Conservation (phyloP, 2,888 invertebrate genomes). For the Eledone cirrhosa region DNA sequence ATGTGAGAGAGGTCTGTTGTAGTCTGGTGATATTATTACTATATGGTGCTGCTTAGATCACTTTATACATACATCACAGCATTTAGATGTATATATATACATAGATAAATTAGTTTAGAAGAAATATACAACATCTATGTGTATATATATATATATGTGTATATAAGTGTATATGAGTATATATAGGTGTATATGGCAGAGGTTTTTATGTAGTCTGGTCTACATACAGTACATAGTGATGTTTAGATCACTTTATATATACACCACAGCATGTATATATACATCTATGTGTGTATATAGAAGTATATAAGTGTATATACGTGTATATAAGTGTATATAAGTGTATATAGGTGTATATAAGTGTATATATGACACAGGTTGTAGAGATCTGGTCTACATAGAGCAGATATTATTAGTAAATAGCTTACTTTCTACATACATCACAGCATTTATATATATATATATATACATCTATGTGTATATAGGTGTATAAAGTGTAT, state of each 20-base stretch:
- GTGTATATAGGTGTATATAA: background rate
- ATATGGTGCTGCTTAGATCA: background rate
- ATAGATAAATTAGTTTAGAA: background rate
- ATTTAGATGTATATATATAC: background rate
- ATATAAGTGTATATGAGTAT: background rate
- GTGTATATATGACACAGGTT: background rate
- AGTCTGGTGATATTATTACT: no score
- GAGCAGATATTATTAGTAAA: no score
- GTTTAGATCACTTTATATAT: background rate
- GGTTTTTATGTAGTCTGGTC: background rate
- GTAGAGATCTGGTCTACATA: no score
- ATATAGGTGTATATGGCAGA: background rate
- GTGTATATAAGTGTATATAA: background rate
- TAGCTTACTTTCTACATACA: no score
- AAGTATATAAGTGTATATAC: background rate
- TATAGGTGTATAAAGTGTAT: no score
- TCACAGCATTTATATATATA: no score
- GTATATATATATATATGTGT: background rate
- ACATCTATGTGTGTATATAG: background rate
- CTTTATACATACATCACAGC: background rate
- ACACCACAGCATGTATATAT: background rate
- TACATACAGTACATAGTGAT: background rate
- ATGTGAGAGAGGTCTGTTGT: no score
- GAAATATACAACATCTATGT: background rate
- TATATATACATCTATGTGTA: no score